Evolutionary conservation across 2,888 invertebrate genomes (phyloP).

Genomic region (Plebejus melissa): DNA sequence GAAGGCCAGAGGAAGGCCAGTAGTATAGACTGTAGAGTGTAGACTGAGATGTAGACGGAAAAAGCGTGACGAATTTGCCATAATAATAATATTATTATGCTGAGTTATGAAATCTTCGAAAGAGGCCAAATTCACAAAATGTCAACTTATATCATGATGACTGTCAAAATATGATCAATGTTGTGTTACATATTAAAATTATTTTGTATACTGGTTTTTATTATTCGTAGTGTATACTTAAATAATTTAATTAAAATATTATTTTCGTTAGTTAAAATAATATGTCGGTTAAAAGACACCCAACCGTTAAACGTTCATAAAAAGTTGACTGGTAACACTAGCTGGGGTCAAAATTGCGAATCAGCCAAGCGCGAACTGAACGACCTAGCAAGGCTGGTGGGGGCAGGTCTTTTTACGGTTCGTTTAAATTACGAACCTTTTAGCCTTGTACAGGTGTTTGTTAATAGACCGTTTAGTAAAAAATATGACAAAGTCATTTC

Average conservation of each 20-base stretch:
- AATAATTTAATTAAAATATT: too few species aligned
- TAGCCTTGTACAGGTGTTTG: conserved; percentile 8
- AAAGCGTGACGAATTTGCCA: background rate
- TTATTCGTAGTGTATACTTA: too few species aligned
- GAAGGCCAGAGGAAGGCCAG: conserved; percentile 14
- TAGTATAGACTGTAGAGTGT: background rate
- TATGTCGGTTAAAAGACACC: background rate
- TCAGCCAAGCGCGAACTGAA: conserved; percentile 45
- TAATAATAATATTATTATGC: too few species aligned
- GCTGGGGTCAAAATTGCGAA: conserved; percentile 27
- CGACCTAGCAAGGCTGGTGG: conserved; percentile 53
- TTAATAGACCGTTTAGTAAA: background rate
- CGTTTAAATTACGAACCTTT: background rate
- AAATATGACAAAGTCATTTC: background rate
- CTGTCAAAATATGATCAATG: too few species aligned
- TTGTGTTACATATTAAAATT: too few species aligned
- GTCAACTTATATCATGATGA: too few species aligned
- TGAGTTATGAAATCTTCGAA: too few species aligned
- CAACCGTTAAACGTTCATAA: background rate
- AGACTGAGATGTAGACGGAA: background rate
- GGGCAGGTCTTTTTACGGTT: background rate
- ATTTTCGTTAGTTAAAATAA: background rate
- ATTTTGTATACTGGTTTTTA: too few species aligned
- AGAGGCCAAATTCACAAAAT: too few species aligned
- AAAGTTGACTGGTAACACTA: conserved; percentile 3